Conservation (phyloP, 1,140 invertebrate genomes). For the Lordiphosa collinella region DNA sequence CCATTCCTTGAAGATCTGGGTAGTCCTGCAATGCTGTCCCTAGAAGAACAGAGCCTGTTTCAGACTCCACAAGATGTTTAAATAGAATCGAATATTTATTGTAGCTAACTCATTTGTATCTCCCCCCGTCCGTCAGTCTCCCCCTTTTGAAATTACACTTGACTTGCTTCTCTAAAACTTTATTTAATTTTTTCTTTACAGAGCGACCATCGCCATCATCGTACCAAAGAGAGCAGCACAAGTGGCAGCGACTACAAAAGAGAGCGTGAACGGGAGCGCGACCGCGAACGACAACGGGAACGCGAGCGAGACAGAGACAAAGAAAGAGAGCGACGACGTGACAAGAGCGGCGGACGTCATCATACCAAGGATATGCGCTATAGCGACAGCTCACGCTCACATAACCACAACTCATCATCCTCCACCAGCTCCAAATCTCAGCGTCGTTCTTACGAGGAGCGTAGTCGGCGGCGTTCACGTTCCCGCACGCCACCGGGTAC, state of each 20-base stretch:
- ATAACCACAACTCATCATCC: constrained; percentile 30
- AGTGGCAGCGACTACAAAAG: not conserved
- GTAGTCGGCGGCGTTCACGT: constrained; percentile 33
- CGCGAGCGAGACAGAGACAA: constrained; percentile 24
- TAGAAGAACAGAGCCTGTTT: no score
- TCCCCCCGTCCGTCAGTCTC: no score
- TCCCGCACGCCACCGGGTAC: constrained; percentile 50
- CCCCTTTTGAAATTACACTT: no score
- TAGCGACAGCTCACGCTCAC: constrained; percentile 26
- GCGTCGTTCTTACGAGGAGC: constrained; percentile 48
- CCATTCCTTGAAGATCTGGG: no score
- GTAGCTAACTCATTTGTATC: no score
- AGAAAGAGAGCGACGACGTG: constrained; percentile 25
- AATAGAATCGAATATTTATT: no score
- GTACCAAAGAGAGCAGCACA: constrained; percentile 49
- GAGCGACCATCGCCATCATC: constrained; percentile 38
- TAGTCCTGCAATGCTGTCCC: no score
- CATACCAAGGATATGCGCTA: constrained; percentile 39
- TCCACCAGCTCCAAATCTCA: constrained; percentile 13
- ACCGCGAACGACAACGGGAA: constrained; percentile 18
- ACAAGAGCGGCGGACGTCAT: constrained; percentile 10
- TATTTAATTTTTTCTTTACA: not conserved
- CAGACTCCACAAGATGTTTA: no score
- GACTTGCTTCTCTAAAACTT: no score
- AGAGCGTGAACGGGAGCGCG: constrained; percentile 35